These are phyloP conservation scores for Rotaria socialis DNA, from an alignment of 2,888 invertebrate species.

Conservation along the genomic window DNA sequence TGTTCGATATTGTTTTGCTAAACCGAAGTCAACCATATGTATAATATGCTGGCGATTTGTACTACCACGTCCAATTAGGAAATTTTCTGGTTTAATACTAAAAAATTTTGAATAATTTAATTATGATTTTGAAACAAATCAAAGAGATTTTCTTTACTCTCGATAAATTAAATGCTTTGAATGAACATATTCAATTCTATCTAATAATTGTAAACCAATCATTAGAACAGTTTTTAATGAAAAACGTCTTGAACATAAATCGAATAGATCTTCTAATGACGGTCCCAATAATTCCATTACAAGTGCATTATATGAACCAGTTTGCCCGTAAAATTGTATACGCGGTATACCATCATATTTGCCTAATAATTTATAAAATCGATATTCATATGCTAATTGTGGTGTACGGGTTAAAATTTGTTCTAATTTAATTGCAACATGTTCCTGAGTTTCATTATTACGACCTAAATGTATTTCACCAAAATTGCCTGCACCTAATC, in stretches of 20 bases:
- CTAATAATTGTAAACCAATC: constrained; percentile 43
- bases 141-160: not conserved
- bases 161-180: constrained; percentile 40
- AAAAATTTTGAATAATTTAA: constrained; percentile 1
- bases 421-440: constrained; percentile 48
- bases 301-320: constrained; percentile 37
- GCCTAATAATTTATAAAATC: constrained; percentile 63
- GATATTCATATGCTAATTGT: constrained; percentile 38
- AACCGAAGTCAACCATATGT: constrained; percentile 47
- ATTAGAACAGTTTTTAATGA: constrained; percentile 41
- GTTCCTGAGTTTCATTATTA: constrained; percentile 47
- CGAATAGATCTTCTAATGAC: constrained; percentile 42
- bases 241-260: constrained; percentile 43
- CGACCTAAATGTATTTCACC: constrained; percentile 40
- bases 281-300: constrained; percentile 45
- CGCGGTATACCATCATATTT: constrained; percentile 37
- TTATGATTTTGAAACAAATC: too few species aligned
- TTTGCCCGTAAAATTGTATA: constrained; percentile 42
- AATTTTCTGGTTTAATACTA: constrained; percentile 47
- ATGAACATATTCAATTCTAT: constrained; percentile 47
- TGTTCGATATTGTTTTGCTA: constrained; percentile 47
- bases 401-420: constrained; percentile 38
- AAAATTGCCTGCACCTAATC: constrained; percentile 2
- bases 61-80: constrained; percentile 46
- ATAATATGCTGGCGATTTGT: constrained; percentile 45